Evolutionary conservation across 64 coral and sea anemone species (phyloP), one percentile per base, ranked within the genome.

Genomic region (Dendronephthya gigantea): DNA sequence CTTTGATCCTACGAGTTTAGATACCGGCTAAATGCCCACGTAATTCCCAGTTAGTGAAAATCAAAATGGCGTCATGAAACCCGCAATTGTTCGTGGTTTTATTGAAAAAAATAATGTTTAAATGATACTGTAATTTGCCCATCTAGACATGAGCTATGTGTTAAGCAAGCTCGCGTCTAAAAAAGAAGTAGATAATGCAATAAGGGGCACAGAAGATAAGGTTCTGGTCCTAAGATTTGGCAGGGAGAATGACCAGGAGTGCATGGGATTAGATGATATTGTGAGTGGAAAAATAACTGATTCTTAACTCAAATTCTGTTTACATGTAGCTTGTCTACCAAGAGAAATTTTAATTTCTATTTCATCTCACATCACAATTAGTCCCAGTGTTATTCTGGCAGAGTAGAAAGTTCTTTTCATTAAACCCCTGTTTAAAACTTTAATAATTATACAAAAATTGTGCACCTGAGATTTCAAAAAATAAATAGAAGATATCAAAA

Each of bases 161-260:
- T 84, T 98, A 35, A 91, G 72, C 49, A 93, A 81, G 39, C 56
- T 98, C 45, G 86, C 82, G 9, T 85, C 84, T 9, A 98, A 98
- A 85, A 98, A 91, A 31, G 95, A 98, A 17, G 56, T 98, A 2
- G 95, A 98, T 89, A 93, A 91, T 83, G 95, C 90, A 9, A 98
- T 98, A 84, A 91, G 93, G 65, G 82, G 43, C 35, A 90, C 92
- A 11, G 95, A 98, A 89, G 95, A 98, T 58, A 98, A 98, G 47
- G 95, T 98, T 56, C 72, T 98, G 22, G 95, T 98, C 59, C 50
- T 98, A 47, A 87, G 95, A 49, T 98, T 98, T 49, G 95, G 95
- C 3, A 84, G 90, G 39, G 92, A 98, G 40, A 83, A 56, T 31
- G 95, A 98, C 45, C 16, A 81, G 84, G 92, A 93, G 0, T 98